Base-by-base conservation (phyloP, 1,140 invertebrate genomes). In the Bombus fervidus region DNA sequence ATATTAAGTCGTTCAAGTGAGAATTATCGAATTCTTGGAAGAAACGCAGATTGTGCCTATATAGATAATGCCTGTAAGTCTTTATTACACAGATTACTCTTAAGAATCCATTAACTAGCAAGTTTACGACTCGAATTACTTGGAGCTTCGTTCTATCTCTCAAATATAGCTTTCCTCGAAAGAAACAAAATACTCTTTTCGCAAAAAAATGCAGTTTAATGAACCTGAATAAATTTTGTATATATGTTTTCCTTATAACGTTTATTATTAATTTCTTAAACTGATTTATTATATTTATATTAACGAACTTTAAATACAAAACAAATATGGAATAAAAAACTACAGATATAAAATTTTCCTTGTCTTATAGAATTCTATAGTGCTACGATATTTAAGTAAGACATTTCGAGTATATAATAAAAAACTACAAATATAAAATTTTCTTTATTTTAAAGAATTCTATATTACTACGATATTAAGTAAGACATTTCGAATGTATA, bases 21-120 rank as follows among this genome's bases (percentile, higher is more conserved):
- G 79, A 81, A 72, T 81, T 57, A 53, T 53, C 47, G 47, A 53
- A 53, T 53, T 53, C 69, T 62, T 10, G 34, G 53, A 73, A 62
- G 28, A 71, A 71, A 81, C n/a, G 1, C 3, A 41, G 28, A 12
- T 15, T 18, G 25, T 3, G 37, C 0, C 6, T 53, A 53, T 22
- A 53, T 5, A 43, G 62, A 79, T 79, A 64, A 59, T 31, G 41
- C 6, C 47, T 53, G 47, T 53, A 53, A 22, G 18, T 53, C 47
- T 28, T 53, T 80, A 68, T n/a, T 64, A 18, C 57, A 15, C 13
- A 28, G 66, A 66, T 13, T 68, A 28, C 41, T 2, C 25, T 47
- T 18, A 25, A 57, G 9, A 28, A 41, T 73, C 43, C 47, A 53
- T 81, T 71, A 71, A 57, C 68, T 15, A 57, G 15, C 13, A 53